A percentile compares a stretch with the other conserved stretches of the same genome.
phyloP scores from a whole-genome alignment of 2,113 vertebrate genomes.

The Taurulus bubalis region DNA sequence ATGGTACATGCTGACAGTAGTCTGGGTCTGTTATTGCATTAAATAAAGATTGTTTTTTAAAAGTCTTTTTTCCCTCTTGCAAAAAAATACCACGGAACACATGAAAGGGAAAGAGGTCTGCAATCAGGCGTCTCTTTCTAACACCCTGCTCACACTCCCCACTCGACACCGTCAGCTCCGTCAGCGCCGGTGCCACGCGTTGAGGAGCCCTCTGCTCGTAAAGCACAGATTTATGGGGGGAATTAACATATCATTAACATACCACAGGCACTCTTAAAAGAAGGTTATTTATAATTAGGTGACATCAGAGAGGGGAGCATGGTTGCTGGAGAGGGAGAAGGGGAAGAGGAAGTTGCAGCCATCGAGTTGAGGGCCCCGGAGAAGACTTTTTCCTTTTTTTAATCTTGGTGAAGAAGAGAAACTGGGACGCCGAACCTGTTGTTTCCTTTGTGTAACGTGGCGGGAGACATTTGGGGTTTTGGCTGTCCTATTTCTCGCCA shows the following conservation, averaged over 20 bases:
- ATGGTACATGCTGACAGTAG: neutral
- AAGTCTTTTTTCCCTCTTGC: neutral
- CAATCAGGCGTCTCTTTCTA: constrained; percentile 28
- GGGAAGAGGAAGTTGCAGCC: constrained; percentile 48
- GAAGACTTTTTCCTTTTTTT: constrained; percentile 42
- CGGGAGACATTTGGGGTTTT: constrained; percentile 62
- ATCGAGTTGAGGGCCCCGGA: constrained; percentile 58
- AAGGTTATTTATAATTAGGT: constrained; percentile 83
- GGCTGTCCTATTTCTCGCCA: constrained; percentile 69
- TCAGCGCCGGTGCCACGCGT: constrained; percentile 45
- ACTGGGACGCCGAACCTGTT: constrained; percentile 74
- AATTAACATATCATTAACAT: constrained; percentile 84
- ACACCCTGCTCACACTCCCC: constrained; percentile 33
- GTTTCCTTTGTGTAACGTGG: constrained; percentile 61
- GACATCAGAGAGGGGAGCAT: constrained; percentile 75
- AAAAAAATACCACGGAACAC: constrained; percentile 27
- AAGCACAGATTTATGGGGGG: constrained; percentile 76
- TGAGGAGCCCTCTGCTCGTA: constrained; percentile 68
- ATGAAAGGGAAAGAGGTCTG: constrained; percentile 53
- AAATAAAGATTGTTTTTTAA: constrained; percentile 45
- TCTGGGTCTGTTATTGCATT: neutral
- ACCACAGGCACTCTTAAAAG: constrained; percentile 77
- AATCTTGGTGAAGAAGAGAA: constrained; percentile 56
- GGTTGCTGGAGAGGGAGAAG: constrained; percentile 35
- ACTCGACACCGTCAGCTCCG: constrained; percentile 51